phyloP scores from a whole-genome alignment of 2,797 vertebrate genomes.

The Hydrophis major region DNA sequence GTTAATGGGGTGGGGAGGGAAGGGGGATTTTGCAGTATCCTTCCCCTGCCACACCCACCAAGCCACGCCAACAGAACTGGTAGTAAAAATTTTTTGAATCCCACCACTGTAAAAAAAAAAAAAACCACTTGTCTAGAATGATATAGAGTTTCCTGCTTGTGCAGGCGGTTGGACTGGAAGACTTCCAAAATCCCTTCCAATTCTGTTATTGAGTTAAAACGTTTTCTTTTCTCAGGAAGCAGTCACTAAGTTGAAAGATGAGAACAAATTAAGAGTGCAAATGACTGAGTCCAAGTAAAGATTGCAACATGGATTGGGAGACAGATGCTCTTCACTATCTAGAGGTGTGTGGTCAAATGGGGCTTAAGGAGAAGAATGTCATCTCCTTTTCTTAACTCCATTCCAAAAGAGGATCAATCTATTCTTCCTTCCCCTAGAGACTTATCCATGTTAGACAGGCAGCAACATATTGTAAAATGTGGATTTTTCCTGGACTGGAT shows the following conservation, averaged over 20 bases:
- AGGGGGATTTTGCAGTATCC: no score
- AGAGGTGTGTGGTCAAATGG: neutral
- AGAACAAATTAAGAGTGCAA: neutral
- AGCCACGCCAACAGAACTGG: no score
- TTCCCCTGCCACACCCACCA: no score
- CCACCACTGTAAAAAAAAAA: no score
- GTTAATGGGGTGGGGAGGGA: no score
- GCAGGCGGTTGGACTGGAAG: neutral
- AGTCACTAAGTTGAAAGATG: neutral
- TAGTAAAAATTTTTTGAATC: no score
- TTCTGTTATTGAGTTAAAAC: neutral
- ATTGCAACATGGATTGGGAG: neutral
- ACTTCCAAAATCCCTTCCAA: neutral
- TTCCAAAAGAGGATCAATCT: neutral
- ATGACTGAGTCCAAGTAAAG: neutral
- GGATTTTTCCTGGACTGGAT: neutral
- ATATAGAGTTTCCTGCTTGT: neutral
- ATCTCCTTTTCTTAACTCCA: neutral
- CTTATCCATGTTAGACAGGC: neutral
- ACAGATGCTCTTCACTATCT: neutral
- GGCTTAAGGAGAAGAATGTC: neutral
- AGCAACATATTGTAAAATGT: neutral
- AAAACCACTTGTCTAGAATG: neutral
- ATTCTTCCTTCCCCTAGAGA: neutral
- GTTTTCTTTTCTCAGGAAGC: neutral